A percentile compares a stretch with the other conserved stretches of the same genome.
Conservation (phyloP, 2,888 invertebrate genomes). For the Agonum fuliginosum region DNA sequence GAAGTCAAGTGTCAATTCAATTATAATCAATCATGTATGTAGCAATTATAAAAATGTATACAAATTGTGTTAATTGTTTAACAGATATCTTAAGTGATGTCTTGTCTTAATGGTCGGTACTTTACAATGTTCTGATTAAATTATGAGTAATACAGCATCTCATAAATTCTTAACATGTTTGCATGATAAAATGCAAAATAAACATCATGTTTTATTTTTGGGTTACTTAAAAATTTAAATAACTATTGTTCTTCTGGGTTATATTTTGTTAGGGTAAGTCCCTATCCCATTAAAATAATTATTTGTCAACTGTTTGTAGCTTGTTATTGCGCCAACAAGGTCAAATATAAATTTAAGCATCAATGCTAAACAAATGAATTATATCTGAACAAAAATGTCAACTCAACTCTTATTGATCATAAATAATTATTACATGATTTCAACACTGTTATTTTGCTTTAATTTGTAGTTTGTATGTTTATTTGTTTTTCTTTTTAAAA, state of each 20-base stretch:
- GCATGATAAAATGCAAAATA: neutral
- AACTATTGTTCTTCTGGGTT: conserved; percentile 39
- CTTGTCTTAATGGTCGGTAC: neutral
- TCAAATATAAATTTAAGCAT: conserved; percentile 19
- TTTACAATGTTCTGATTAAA: conserved; percentile 1
- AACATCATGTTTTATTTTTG: neutral
- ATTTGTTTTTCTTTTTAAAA: neutral
- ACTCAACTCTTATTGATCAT: no score
- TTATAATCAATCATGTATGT: neutral
- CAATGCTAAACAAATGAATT: neutral
- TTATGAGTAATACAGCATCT: neutral
- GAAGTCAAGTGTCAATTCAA: conserved; percentile 20
- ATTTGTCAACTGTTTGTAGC: conserved; percentile 42
- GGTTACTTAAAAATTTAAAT: neutral
- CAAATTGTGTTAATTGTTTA: conserved; percentile 24
- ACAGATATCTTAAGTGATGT: neutral
- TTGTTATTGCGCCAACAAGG: conserved; percentile 31
- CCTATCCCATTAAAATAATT: conserved; percentile 23
- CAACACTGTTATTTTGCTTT: neutral
- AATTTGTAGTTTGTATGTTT: neutral
- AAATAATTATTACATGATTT: neutral
- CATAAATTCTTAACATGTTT: neutral
- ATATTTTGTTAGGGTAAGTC: conserved; percentile 39
- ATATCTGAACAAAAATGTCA: no score
- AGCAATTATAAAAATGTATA: neutral